Base-by-base conservation (phyloP, 2,888 invertebrate species). In the Malacosoma neustria region DNA sequence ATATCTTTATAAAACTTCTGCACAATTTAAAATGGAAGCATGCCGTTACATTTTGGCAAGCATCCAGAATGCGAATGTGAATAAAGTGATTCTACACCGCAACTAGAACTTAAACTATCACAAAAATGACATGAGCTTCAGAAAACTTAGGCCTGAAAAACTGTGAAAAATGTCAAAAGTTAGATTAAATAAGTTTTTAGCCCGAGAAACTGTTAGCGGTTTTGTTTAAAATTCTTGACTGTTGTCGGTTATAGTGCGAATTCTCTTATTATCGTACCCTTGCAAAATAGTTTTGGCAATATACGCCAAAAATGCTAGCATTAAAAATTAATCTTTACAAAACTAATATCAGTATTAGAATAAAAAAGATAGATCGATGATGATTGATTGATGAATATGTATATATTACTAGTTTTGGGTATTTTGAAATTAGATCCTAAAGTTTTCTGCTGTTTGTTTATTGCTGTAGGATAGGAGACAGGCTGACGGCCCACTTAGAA, bases 141-240 rank as follows among this genome's bases (percentile, higher is more conserved):
- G 38, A 36, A 37, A 40, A 36, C 34, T 11, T 7, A 22, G 38
- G 33, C 40, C 22, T 30, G 42, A 46, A 52, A 64, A 66, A 62
- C 52, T 41, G 49, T 43, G 51, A 50, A 61, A 58, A 71, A 61
- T 56, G 57, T 54, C 60, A 57, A 67, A 73, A 73, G 68, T 74
- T 73, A 70, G 63, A 74, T 72, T 72, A 69, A 66, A 72, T 58
- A 67, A 72, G 64, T 72, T 72, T 58, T 51, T 46, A 38, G 41
- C 42, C 43, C 44, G 49, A 40, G 42, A 45, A 48, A 54, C 53
- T 48, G 54, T 49, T 56, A 54, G 50, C 47, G 51, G 49, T 52
- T 55, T 51, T 48, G 53, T 58, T 62, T 48, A 41, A 41, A 51
- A 60, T 55, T 64, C 45, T 51, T 44, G 37, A 37, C 42, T 36